These are phyloP conservation scores for Choristoneura fumiferana DNA, from an alignment of 1,140 invertebrate species.

Conservation along the genomic window DNA sequence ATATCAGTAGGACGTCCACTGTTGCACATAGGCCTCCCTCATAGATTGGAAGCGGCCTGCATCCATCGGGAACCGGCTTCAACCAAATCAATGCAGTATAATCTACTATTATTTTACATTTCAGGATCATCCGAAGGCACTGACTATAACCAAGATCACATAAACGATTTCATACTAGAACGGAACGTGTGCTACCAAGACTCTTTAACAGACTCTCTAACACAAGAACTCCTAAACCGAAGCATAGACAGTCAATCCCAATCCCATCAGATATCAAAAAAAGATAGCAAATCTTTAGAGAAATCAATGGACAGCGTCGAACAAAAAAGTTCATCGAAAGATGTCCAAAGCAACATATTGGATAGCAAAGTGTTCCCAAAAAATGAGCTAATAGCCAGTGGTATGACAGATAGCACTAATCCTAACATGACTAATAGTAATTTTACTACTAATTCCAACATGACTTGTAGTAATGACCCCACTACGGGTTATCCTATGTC, in stretches of 20 bases:
- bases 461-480: conserved; percentile 68
- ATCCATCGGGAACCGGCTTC: too few relatives aligned
- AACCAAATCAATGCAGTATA: too few relatives aligned
- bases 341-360: conserved; percentile 60
- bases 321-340: conserved; percentile 63
- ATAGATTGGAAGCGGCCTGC: too few relatives aligned
- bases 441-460: conserved; percentile 71
- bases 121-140: conserved; percentile 62
- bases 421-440: conserved; percentile 71
- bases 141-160: conserved; percentile 64
- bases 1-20: too few relatives aligned
- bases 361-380: conserved; percentile 59
- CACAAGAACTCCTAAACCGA: conserved; percentile 64
- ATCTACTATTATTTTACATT: conserved; percentile 22
- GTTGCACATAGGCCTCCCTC: too few relatives aligned
- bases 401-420: conserved; percentile 65
- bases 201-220: conserved; percentile 69
- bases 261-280: conserved; percentile 50
- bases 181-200: conserved; percentile 76
- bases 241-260: conserved; percentile 59
- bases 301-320: conserved; percentile 63
- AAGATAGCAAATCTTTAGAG: conserved; percentile 58
- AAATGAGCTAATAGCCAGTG: conserved; percentile 54
- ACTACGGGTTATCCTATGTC: conserved; percentile 71
- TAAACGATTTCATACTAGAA: conserved; percentile 74